These are phyloP conservation scores for Nansenia antarctica DNA, from an alignment of 2,113 vertebrate species.

Conservation along the genomic window DNA sequence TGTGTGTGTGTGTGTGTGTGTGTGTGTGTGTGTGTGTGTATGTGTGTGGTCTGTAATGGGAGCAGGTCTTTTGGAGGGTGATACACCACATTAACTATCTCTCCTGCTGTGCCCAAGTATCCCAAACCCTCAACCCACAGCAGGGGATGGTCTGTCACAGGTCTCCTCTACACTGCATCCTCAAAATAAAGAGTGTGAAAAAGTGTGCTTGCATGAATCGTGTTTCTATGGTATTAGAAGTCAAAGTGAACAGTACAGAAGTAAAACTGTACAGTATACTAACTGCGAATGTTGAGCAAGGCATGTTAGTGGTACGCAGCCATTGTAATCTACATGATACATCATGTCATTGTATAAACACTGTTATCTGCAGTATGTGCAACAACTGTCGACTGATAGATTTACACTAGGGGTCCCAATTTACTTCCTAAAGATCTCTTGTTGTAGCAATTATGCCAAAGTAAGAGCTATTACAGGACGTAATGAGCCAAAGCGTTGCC, in stretches of 20 bases:
- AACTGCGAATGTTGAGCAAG: too few species aligned
- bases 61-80: constrained; percentile 55
- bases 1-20: neutral
- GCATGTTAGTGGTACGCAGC: too few species aligned
- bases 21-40: neutral
- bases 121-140: neutral
- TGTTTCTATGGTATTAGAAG: too few species aligned
- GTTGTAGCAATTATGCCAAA: constrained; percentile 20
- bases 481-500: constrained; percentile 1
- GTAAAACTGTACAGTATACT: too few species aligned
- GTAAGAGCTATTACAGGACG: constrained; percentile 9
- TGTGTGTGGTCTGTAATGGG: constrained; percentile 55
- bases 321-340: too few species aligned
- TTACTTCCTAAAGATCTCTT: neutral
- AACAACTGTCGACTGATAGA: neutral
- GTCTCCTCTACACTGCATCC: neutral
- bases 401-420: neutral
- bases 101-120: constrained; percentile 41
- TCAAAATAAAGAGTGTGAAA: too few species aligned
- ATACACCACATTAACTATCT: constrained; percentile 65
- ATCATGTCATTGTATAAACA: too few species aligned
- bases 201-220: too few species aligned
- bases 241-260: too few species aligned
- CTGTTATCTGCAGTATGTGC: neutral
- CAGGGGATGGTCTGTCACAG: neutral